Base-by-base conservation (phyloP, 2,888 invertebrate genomes). In the Pachydiplax longipennis region DNA sequence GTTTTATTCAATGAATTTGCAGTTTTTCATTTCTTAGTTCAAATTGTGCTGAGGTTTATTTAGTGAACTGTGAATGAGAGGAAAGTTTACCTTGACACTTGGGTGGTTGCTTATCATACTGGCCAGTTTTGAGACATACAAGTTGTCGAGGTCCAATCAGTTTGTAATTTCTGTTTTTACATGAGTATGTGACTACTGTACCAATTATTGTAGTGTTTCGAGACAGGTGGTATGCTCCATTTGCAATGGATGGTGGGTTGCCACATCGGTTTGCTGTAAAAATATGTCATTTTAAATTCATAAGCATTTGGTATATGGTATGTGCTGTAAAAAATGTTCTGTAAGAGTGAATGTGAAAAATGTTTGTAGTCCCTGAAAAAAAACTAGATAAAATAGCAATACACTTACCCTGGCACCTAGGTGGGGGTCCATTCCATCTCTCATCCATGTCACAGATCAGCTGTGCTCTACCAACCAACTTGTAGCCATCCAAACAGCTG, bases 401-500 rank as follows among this genome's bases (percentile, higher is more conserved):
- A n/a, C 35, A 94, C 94, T 95, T 93, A 97, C 97, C 95, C 94
- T 98, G 97, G 94, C 98, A 98, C 92, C 97, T 94, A 0, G 98
- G 98, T 90, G 98, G 98, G 2, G 98, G 98, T 81, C 98, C 98
- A 93, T 98, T 98, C 98, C 98, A 98, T 90, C 98, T 95, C 93
- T 98, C 98, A 93, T 98, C 98, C 92, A 98, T 97, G 94, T 98
- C 98, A 93, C 98, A 98, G 4, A 97, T 97, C 22, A 98, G 95
- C 92, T 97, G 95, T 0, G 97, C 96, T 48, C 98, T 95, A 35
- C 98, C 95, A 81, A 96, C 96, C 96, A 98, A 97, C 94, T 97
- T 97, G 94, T 96, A 97, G 31, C 98, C 98, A 90, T 97, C 96
- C 80, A 96, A 95, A 93, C 98, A 98, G 6, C 95, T 94, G 93